Base-by-base conservation (phyloP, 2,113 vertebrate genomes). In the Equus quagga region DNA sequence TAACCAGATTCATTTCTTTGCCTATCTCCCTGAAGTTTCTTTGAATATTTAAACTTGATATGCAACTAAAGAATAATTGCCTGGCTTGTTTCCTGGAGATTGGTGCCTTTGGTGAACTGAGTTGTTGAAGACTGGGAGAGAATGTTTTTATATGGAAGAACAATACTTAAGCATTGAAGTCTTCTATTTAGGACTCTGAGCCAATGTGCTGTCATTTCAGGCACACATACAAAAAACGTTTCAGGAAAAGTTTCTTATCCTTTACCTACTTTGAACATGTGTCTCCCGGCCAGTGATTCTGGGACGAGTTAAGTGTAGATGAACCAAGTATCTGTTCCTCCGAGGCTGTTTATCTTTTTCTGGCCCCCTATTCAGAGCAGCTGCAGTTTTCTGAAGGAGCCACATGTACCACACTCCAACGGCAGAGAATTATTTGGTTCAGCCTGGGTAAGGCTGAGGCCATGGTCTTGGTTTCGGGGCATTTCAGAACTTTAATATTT, bases 401-500 rank as follows among this genome's bases (percentile, higher is more conserved):
- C 58, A 13, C 31, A 33, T 2, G 31, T 26, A 51, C n/a, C 82
- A 51, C 13, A 86, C 69, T 84, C 60, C 86, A 91, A 58, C 23
- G 92, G 49, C 64, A 89, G 69, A 88, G 84, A 85, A 78, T 84
- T 67, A 49, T 89, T 90, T 85, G 58, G 58, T 89, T 84, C 60
- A 58, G 90, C 46, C 23, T 75, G 14, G 54, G 79, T 65, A 89
- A 58, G 41, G 44, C 51, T 64, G 84, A 79, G 90, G 75, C 51
- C 46, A 24, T 4, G 23, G 70, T 89, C 75, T 90, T 96, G 72
- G 65, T 90, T 93, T 96, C 72, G 60, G 93, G 92, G 69, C 75
- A 92, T 82, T 97, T 97, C 96, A 97, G 92, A 97, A 95, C 92
- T 96, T 97, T 96, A 95, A 94, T 97, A 97, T 97, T 97, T 98